Conservation (phyloP, 2,888 invertebrate genomes). For the Sceliomorpha sp. region DNA sequence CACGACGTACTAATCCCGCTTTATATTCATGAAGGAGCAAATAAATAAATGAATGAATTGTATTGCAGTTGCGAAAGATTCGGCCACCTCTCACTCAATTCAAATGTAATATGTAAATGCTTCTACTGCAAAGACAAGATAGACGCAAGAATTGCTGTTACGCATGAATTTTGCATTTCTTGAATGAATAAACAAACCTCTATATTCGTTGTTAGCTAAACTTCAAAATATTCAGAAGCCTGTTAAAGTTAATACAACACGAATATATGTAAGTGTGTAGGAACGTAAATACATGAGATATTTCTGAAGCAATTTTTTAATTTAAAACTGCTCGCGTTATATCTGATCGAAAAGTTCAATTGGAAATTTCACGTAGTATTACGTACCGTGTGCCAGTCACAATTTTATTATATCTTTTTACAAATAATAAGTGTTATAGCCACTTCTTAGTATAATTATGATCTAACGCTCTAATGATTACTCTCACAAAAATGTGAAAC, state of each 20-base stretch:
- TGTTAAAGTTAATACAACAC: too few relatives aligned
- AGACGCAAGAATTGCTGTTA: conserved; percentile 2
- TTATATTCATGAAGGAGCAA: conserved; percentile 21
- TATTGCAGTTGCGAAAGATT: too few relatives aligned
- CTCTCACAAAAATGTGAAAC: background rate
- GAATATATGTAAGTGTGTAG: too few relatives aligned
- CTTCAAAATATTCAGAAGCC: background rate
- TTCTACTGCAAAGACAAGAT: background rate
- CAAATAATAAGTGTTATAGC: too few relatives aligned
- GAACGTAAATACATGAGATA: too few relatives aligned
- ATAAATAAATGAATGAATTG: too few relatives aligned
- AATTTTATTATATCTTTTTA: too few relatives aligned
- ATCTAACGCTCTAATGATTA: conserved; percentile 3
- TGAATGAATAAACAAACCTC: conserved; percentile 9
- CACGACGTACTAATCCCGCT: conserved; percentile 10
- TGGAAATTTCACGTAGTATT: too few relatives aligned
- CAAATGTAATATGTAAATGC: conserved; percentile 5
- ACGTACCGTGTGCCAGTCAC: too few relatives aligned
- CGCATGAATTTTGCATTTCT: conserved; percentile 8
- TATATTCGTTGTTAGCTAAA: conserved; percentile 3
- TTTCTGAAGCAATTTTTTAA: too few relatives aligned
- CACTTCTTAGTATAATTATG: conserved; percentile 6
- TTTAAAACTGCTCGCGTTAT: too few relatives aligned
- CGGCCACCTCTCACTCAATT: conserved; percentile 9
- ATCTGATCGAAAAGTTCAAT: too few relatives aligned